Base-by-base conservation (phyloP, 2,113 vertebrate genomes). In the Eulacestoma nigropectus region DNA sequence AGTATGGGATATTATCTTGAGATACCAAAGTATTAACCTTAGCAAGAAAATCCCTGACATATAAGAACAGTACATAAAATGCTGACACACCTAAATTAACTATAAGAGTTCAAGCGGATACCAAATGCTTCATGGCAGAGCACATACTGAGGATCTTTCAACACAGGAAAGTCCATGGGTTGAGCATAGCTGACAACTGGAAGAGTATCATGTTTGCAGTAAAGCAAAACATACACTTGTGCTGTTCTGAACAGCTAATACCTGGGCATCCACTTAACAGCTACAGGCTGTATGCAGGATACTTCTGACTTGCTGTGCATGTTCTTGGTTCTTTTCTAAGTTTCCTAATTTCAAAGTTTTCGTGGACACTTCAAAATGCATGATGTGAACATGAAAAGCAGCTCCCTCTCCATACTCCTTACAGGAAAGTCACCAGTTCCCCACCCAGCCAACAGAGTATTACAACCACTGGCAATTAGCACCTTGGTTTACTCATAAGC, bases 121-220 rank as follows among this genome's bases (percentile, higher is more conserved):
- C 7, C n/a, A 63, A 53, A 33, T 16, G 16, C 9, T 56, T 72
- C 29, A 15, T 2, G 27, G 32, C 35, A 80, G 57, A 69, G 46
- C 55, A 63, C 19, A 39, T 7, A 82, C 16, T 55, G 76, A 92
- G 29, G 23, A 74, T 23, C 16, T 67, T 32, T 41, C 59, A 42
- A 11, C 7, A 65, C 18, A 62, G 46, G n/a, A 27, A 95, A 89
- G 55, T 32, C n/a, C 49, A 39, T 4, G 17, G 18, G 8, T 9
- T 2, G 0, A 62, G 32, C 79, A 74, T 0, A 53, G 33, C 50
- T 84, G 73, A 77, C 1, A 2, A 37, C 5, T 26, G 42, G 23
- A 85, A 42, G 5, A 59, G 14, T 5, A 42, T 9, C 4, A 1
- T 4, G 33, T 8, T 26, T 4, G 35, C 37, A 69, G 32, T 16